Base-by-base conservation (phyloP, 2,888 invertebrate species). In the Acleris holmiana region DNA sequence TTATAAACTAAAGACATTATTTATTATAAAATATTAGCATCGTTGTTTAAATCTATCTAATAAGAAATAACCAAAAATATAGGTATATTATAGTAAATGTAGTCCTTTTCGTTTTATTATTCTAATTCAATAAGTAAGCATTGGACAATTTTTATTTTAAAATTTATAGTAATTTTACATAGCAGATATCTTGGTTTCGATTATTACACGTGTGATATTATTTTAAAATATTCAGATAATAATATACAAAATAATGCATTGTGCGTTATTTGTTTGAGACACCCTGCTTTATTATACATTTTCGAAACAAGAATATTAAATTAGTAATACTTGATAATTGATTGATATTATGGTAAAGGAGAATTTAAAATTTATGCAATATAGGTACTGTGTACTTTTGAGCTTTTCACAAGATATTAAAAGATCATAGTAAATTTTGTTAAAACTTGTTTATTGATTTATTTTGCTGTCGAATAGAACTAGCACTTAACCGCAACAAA, bases 181-280 rank as follows among this genome's bases (percentile, higher is more conserved):
- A 21, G 13, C 44, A 21, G 44, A 44, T 55, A n/a, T 4, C 10
- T 23, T 21, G n/a, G 8, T 23, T 44, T 23, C 7, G 44, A 55
- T 23, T 23, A 55, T 17, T 44, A 19, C 15, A 23, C 8, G 19
- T 17, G 10, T 51, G 57, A 71, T 51, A 60, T 57, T 68, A 59
- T 68, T 47, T 62, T 51, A 77, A 78, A 76, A 76, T 75, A 70
- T 69, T 63, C 69, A 70, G 69, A 70, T 70, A 35, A 35, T 35
- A 35, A 35, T 35, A 65, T 69, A 56, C n/a, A 53, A 67, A 69
- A 67, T 73, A 71, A 77, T 79, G 77, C 74, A 69, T 76, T 89
- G 89, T 89, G 89, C 89, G 89, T 84, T 80, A 78, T 76, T 68
- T 75, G 79, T 78, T 69, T 69, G 68, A 75, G 72, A 79, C 83